Evolutionary conservation across 2,797 vertebrate genomes (phyloP).

Genomic region (Forpus xanthops): DNA sequence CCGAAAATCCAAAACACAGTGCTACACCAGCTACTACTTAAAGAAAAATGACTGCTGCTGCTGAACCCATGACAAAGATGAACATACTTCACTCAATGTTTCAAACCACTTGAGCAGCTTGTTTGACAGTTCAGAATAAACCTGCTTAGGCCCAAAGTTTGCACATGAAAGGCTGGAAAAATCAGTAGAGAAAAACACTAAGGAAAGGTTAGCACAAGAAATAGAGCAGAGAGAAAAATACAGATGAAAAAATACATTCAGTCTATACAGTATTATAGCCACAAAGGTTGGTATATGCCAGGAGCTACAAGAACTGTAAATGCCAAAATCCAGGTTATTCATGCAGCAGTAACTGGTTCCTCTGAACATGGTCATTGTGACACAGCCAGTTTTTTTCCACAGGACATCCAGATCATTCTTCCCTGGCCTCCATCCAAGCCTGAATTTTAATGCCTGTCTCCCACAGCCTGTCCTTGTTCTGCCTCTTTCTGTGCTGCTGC

Average conservation of each 20-base stretch:
- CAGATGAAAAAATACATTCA: constrained; percentile 26
- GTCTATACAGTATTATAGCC: neutral
- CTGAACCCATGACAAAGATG: too few species aligned
- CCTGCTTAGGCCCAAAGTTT: neutral
- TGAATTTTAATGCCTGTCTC: neutral
- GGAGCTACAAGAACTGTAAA: neutral
- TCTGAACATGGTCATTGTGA: neutral
- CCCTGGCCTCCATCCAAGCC: constrained; percentile 13
- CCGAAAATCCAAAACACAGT: too few species aligned
- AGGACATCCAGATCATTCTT: constrained; percentile 18
- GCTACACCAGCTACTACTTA: too few species aligned
- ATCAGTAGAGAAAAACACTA: constrained; percentile 14
- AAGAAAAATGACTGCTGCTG: too few species aligned
- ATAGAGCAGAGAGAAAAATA: constrained; percentile 42
- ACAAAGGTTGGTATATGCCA: neutral
- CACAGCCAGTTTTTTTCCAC: constrained; percentile 34
- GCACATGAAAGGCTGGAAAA: constrained; percentile 39
- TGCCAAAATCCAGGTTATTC: constrained; percentile 40
- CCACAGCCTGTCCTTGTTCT: neutral
- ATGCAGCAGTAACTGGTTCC: neutral
- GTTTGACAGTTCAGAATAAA: constrained; percentile 3
- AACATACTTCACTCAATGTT: neutral
- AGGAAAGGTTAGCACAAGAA: constrained; percentile 39
- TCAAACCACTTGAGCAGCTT: neutral
- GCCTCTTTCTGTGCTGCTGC: neutral